phyloP scores from a whole-genome alignment of 1,140 invertebrate genomes.

The Musca domestica region DNA sequence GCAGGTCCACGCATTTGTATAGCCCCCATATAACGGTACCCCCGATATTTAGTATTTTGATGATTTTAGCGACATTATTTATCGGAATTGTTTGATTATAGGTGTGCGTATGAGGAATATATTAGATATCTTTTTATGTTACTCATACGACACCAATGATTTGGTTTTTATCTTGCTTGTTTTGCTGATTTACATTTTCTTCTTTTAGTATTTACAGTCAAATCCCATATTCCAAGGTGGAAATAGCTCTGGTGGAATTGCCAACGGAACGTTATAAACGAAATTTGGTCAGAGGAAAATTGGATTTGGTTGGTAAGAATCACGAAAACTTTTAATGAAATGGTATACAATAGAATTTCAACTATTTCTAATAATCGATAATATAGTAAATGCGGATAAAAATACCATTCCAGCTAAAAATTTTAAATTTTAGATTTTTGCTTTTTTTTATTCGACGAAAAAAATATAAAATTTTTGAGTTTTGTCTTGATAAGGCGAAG shows the following conservation, averaged over 20 bases:
- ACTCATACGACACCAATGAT: not conserved
- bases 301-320: conserved; percentile 64
- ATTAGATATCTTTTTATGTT: not conserved
- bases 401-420: too few relatives aligned
- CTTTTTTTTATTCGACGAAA: not conserved
- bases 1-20: too few relatives aligned
- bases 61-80: too few relatives aligned
- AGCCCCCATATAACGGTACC: too few relatives aligned
- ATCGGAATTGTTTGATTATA: not conserved
- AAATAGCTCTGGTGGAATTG: conserved; percentile 58
- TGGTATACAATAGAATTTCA: too few relatives aligned
- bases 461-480: not conserved
- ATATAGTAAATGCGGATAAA: too few relatives aligned
- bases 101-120: not conserved
- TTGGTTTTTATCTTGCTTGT: not conserved
- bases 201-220: conserved; percentile 33
- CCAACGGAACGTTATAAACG: conserved; percentile 63
- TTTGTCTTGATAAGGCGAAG: not conserved
- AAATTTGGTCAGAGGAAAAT: conserved; percentile 61
- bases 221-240: conserved; percentile 54
- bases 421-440: not conserved
- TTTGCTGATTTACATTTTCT: not conserved
- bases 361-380: too few relatives aligned
- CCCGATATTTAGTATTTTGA: too few relatives aligned
- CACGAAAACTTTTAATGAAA: too few relatives aligned